Evolutionary conservation across 2,113 vertebrate genomes (phyloP).

Genomic region (Macrotus californicus): DNA sequence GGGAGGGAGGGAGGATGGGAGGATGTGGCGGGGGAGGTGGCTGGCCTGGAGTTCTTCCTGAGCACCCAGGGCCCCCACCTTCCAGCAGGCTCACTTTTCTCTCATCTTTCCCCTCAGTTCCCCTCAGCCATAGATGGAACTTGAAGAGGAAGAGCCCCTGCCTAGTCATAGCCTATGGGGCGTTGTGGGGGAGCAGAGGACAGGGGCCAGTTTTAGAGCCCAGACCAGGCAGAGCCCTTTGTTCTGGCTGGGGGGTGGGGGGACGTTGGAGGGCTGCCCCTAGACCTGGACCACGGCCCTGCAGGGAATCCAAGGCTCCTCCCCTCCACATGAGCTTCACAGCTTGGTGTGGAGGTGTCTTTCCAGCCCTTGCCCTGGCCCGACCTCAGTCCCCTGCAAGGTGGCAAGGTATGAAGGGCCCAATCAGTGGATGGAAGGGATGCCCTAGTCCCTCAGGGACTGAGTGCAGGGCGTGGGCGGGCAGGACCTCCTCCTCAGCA

Average conservation of each 20-base stretch:
- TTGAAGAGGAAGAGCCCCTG: slow-evolving; percentile 1
- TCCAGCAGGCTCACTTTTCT: slow-evolving; percentile 35
- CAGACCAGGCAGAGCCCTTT: slow-evolving; percentile 59
- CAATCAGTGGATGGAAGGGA: neutral
- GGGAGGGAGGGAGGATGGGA: neutral
- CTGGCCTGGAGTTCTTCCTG: slow-evolving; percentile 48
- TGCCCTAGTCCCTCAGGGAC: neutral
- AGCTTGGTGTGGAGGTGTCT: neutral
- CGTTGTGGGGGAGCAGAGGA: accelerated
- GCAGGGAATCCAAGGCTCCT: slow-evolving; percentile 41
- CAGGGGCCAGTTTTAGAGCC: slow-evolving; percentile 33
- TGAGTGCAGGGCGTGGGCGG: neutral
- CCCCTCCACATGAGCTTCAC: slow-evolving; percentile 35
- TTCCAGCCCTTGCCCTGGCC: neutral
- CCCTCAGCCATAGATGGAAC: neutral
- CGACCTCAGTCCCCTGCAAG: neutral
- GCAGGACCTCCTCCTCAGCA: neutral
- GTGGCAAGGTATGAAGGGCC: neutral
- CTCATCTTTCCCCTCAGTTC: neutral
- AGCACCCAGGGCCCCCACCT: slow-evolving; percentile 24
- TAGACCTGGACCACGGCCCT: slow-evolving; percentile 32
- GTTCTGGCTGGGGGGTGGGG: slow-evolving; percentile 24
- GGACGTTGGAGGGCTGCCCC: slow-evolving; percentile 28
- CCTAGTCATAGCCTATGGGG: neutral
- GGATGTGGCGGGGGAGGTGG: slow-evolving; percentile 42